A percentile compares a stretch with the other conserved stretches of the same genome.
phyloP scores from a whole-genome alignment of 2,888 invertebrate genomes.

The Platerodrilus igneus region DNA sequence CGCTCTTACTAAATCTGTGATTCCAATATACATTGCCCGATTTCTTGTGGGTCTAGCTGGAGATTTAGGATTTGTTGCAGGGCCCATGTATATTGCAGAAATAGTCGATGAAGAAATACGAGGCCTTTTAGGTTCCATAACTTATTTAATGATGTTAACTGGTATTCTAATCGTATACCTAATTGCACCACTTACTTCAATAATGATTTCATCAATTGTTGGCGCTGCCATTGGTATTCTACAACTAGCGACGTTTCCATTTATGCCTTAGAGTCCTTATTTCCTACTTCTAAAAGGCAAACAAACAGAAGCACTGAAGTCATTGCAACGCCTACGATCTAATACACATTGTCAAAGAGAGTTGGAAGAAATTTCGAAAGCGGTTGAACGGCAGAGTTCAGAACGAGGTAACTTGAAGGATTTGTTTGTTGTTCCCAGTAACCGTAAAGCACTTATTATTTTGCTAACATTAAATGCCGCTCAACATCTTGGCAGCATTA shows the following conservation, averaged over 20 bases:
- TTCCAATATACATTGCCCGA: slow-evolving; percentile 39
- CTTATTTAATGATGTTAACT: slow-evolving; percentile 44
- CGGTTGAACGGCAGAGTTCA: too few relatives aligned
- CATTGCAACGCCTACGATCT: too few relatives aligned
- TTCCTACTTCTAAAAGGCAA: slow-evolving; percentile 38
- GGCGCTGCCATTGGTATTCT: slow-evolving; percentile 34
- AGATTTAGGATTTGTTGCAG: slow-evolving; percentile 44
- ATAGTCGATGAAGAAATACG: slow-evolving; percentile 44
- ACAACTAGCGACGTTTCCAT: slow-evolving; percentile 38
- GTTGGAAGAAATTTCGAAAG: too few relatives aligned
- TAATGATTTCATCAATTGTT: slow-evolving; percentile 38
- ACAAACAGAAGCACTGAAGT: too few relatives aligned
- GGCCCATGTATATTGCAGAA: slow-evolving; percentile 45
- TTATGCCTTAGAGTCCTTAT: slow-evolving; percentile 45
- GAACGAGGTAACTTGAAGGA: too few relatives aligned
- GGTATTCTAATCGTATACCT: slow-evolving; percentile 42
- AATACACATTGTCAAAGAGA: too few relatives aligned
- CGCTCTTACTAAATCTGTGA: slow-evolving; percentile 36
- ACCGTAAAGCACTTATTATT: slow-evolving; percentile 40
- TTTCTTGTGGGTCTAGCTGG: slow-evolving; percentile 43
- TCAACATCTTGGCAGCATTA: slow-evolving; percentile 43
- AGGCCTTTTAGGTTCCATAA: slow-evolving; percentile 42
- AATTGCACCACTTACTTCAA: slow-evolving; percentile 40
- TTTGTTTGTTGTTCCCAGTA: too few relatives aligned
- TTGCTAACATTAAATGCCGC: slow-evolving; percentile 41